These are phyloP conservation scores for Dromiciops gliroides DNA, from an alignment of 2,113 vertebrate genomes.

Conservation along the genomic window DNA sequence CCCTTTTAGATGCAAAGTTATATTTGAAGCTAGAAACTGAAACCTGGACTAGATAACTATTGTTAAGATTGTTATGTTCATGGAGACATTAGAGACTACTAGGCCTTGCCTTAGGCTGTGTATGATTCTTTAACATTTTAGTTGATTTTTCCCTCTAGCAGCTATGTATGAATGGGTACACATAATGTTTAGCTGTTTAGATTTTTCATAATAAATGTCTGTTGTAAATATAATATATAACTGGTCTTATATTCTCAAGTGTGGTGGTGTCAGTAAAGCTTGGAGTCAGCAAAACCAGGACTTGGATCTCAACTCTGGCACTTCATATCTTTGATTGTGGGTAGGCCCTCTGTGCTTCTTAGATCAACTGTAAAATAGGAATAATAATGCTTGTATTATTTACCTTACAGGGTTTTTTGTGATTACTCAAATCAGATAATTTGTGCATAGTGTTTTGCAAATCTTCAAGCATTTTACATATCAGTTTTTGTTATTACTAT, in stretches of 20 bases:
- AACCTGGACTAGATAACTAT: not conserved
- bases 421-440: not conserved
- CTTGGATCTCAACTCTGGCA: not conserved
- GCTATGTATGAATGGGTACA: not conserved
- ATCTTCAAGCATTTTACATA: not conserved
- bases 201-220: not conserved
- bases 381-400: not conserved
- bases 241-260: not conserved
- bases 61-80: not conserved
- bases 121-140: not conserved
- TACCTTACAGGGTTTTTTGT: not conserved
- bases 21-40: not conserved
- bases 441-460: not conserved
- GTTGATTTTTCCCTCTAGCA: not conserved
- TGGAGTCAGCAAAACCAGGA: too few species aligned
- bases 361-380: not conserved
- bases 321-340: not conserved
- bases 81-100: not conserved
- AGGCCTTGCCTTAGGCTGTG: not conserved
- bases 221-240: not conserved
- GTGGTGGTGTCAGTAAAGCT: too few species aligned
- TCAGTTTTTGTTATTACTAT: not conserved
- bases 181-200: not conserved
- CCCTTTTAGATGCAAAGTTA: not conserved
- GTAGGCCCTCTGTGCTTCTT: not conserved